These are phyloP conservation scores for Coregonus ussuriensis DNA, from an alignment of 2,797 vertebrate species.

Conservation along the genomic window DNA sequence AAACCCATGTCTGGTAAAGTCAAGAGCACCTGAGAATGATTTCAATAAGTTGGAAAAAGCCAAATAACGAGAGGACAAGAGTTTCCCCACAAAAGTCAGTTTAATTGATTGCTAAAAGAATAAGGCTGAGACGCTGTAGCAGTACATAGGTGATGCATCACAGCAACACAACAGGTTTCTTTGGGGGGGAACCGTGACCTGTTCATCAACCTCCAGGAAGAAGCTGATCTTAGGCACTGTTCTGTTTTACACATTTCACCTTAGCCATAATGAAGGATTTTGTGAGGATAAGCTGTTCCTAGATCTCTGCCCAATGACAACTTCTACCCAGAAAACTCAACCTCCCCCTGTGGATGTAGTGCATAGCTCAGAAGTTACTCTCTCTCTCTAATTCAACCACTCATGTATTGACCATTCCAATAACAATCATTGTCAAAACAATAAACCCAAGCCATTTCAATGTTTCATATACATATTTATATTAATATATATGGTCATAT, in stretches of 20 bases:
- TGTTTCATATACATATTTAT: conserved; percentile 91
- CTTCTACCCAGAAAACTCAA: conserved; percentile 11
- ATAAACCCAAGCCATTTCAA: conserved; percentile 57
- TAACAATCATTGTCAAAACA: conserved; percentile 42
- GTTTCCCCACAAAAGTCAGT: conserved; percentile 62
- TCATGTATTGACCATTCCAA: background rate
- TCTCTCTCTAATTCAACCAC: conserved; percentile 27
- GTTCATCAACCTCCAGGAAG: background rate
- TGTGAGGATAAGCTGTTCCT: background rate
- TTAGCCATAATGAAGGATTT: background rate
- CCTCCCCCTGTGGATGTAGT: conserved; percentile 50
- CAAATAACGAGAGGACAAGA: conserved; percentile 29
- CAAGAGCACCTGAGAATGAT: background rate
- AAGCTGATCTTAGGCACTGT: background rate
- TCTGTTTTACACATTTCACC: background rate
- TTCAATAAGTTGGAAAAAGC: no score
- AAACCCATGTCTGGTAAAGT: background rate
- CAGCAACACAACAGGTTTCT: background rate
- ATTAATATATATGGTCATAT: conserved; percentile 68
- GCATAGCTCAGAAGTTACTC: conserved; percentile 68
- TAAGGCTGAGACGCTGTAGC: conserved; percentile 63
- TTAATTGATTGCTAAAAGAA: conserved; percentile 74
- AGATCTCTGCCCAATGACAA: background rate
- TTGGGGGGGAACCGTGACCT: background rate
- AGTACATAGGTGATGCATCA: conserved; percentile 33